Evolutionary conservation across 2,888 invertebrate species (phyloP), one percentile per base, ranked within the genome.

Genomic region (Beris morrisii): DNA sequence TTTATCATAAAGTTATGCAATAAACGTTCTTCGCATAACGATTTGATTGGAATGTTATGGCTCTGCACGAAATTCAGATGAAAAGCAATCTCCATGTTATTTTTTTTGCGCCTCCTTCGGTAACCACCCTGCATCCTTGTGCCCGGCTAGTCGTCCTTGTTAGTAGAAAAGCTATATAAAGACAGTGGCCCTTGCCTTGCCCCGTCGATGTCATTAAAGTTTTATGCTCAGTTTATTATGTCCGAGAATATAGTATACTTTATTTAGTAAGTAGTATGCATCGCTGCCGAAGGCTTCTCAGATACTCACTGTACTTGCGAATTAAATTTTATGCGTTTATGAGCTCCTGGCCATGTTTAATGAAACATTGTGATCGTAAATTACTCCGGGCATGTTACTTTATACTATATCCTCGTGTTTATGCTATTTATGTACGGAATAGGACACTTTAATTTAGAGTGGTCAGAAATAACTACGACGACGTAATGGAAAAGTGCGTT

Each of bases 241-340:
- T 48, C 30, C 22, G 5, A 30, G 45, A 12, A 48, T 13, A 22
- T 6, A 9, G 13, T 7, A 15, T 9, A 9, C n/a, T 30, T 59
- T 46, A 30, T 48, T 31, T 22, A 30, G 31, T 31, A 31, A 59
- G 45, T 38, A 38, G 9, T 38, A 38, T 38, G n/a, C 15, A 13
- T 11, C 31, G n/a, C 22, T 59, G 45, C 30, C 30, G 5, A 38
- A 1, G 13, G 4, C 13, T n/a, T 31, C 31, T 38, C 9, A 38
- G 5, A 48, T 28, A 30, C 13, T 31, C 5, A 31, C 46, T 31
- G 45, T n/a, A 43, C 12, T 22, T 48, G 31, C 28, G 58, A 59
- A 59, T 48, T 48, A 59, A 59, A 59, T 59, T 59, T 48, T 59
- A 31, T 48, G 58, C 48, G 48, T 48, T 59, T 53, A 53, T 53